These are phyloP conservation scores for Takifugu bimaculatus DNA, from an alignment of 2,113 vertebrate species.

Conservation along the genomic window DNA sequence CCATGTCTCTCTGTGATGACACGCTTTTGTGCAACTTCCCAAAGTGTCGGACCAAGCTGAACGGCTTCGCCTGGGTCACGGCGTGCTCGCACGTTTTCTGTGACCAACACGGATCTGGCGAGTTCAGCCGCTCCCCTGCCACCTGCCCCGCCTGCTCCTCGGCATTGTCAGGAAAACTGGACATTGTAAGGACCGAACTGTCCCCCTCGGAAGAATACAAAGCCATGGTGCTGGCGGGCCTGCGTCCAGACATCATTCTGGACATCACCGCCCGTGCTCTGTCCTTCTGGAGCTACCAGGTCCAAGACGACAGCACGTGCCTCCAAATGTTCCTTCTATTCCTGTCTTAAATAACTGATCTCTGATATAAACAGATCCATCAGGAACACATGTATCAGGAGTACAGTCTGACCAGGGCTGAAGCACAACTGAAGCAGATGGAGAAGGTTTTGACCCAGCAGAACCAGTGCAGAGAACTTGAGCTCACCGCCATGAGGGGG, in stretches of 20 bases:
- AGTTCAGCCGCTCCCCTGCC: conserved; percentile 83
- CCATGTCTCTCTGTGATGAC: conserved; percentile 82
- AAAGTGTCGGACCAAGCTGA: conserved; percentile 81
- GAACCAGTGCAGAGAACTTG: conserved; percentile 83
- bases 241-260: conserved; percentile 81
- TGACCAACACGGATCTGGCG: conserved; percentile 84
- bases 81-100: conserved; percentile 89
- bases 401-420: conserved; percentile 80
- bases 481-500: conserved; percentile 79
- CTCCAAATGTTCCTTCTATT: not conserved
- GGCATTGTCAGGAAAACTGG: conserved; percentile 83
- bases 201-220: conserved; percentile 86
- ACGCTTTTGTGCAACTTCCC: conserved; percentile 84
- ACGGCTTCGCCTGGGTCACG: conserved; percentile 85
- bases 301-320: conserved; percentile 25
- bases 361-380: conserved; percentile 72
- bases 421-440: conserved; percentile 82
- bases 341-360: not conserved
- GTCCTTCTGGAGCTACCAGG: conserved; percentile 90
- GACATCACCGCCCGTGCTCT: conserved; percentile 84
- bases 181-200: conserved; percentile 84
- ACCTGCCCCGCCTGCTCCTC: conserved; percentile 85
- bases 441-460: conserved; percentile 85
- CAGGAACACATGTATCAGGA: conserved; percentile 87
- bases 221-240: conserved; percentile 84